phyloP scores from a whole-genome alignment of 2,797 vertebrate species.

The Tadarida brasiliensis region DNA sequence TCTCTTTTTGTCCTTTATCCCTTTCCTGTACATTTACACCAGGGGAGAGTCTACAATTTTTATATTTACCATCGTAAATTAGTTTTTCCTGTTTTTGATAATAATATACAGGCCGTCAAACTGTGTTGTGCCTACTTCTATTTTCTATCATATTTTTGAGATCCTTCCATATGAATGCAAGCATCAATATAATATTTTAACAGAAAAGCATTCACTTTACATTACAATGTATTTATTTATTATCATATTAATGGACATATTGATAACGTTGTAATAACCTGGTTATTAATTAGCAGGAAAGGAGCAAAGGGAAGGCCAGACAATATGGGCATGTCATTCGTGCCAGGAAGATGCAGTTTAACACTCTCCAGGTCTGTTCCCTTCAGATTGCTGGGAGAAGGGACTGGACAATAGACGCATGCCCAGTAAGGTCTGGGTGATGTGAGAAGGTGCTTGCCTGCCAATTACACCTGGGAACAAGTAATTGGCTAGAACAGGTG shows the following conservation, averaged over 20 bases:
- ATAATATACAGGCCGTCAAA: neutral
- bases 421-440: no score
- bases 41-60: neutral
- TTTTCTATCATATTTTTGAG: neutral
- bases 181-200: neutral
- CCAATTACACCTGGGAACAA: no score
- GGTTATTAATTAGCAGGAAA: no score
- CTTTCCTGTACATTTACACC: neutral
- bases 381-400: no score
- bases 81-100: neutral
- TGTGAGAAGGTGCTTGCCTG: no score
- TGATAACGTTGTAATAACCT: neutral
- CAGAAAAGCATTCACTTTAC: neutral
- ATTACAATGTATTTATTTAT: neutral
- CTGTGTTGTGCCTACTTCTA: neutral
- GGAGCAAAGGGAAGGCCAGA: no score
- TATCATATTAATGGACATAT: neutral
- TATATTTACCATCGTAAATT: neutral
- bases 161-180: neutral
- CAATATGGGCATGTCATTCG: no score
- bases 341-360: no score
- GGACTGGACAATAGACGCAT: no score
- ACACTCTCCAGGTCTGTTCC: no score
- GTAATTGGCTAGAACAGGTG: no score
- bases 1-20: neutral